These are phyloP conservation scores for Nasonia vitripennis DNA, from an alignment of 1,140 invertebrate species.

Conservation along the genomic window DNA sequence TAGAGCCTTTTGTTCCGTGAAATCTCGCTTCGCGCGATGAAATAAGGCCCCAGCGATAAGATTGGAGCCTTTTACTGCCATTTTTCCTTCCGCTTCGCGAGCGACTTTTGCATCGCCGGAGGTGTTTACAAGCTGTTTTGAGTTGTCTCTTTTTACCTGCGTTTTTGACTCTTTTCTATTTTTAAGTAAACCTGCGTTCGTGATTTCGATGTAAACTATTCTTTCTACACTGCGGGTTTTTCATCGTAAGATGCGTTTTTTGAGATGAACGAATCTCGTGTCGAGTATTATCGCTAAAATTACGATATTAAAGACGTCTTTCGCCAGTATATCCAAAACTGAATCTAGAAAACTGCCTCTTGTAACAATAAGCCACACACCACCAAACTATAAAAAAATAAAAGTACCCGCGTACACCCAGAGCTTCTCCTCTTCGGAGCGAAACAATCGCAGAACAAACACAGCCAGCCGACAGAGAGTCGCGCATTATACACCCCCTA, in stretches of 20 bases:
- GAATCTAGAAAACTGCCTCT: not conserved
- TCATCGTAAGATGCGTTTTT: not conserved
- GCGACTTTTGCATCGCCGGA: not conserved
- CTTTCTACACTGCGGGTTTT: not conserved
- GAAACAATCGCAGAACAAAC: not conserved
- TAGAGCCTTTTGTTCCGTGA: constrained; percentile 25
- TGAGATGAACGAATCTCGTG: not conserved
- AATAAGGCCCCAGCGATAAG: not conserved
- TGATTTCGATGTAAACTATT: not conserved
- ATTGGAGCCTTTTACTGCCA: not conserved
- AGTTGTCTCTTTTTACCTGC: not conserved
- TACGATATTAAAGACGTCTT: not conserved
- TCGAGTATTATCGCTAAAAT: not conserved
- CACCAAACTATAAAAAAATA: not conserved
- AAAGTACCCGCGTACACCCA: not conserved
- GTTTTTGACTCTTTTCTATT: not conserved
- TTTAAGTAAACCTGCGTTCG: not conserved
- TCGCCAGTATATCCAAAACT: not conserved
- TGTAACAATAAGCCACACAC: not conserved
- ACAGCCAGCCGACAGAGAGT: no score
- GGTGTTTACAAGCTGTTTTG: not conserved
- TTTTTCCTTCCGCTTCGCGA: not conserved
- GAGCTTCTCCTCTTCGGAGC: not conserved
- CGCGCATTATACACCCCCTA: not conserved
- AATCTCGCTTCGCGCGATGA: constrained; percentile 30